Evolutionary conservation across 2,888 invertebrate genomes (phyloP).

Genomic region (Orthonychiurus folsomi): DNA sequence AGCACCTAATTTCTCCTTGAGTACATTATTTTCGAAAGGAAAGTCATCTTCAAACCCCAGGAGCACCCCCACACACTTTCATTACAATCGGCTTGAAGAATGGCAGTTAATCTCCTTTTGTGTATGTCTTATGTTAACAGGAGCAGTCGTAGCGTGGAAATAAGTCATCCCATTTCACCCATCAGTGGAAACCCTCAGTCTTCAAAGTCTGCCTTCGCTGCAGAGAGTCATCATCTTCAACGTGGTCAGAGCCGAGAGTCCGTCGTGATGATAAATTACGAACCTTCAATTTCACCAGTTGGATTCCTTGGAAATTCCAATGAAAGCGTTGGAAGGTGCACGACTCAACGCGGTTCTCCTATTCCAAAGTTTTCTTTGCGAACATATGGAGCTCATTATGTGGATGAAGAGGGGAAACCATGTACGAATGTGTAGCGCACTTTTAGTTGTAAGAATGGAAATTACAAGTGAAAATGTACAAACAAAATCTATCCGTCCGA

Average conservation of each 20-base stretch:
- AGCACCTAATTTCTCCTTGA: not conserved
- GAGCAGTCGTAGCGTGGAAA: slow-evolving; percentile 28
- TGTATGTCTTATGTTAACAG: slow-evolving; percentile 20
- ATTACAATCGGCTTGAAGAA: too few relatives aligned
- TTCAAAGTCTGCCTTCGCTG: slow-evolving; percentile 3
- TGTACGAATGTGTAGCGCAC: slow-evolving; percentile 14
- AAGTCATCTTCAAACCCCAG: not conserved
- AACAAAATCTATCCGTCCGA: not conserved
- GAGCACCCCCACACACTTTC: too few relatives aligned
- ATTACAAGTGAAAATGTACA: not conserved
- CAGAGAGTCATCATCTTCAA: slow-evolving; percentile 7
- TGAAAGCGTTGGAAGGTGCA: not conserved
- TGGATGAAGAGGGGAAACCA: slow-evolving; percentile 15
- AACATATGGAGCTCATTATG: slow-evolving; percentile 14
- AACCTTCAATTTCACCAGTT: slow-evolving; percentile 5
- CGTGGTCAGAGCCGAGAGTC: slow-evolving; percentile 8
- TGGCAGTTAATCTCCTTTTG: not conserved
- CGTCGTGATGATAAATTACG: slow-evolving; percentile 15
- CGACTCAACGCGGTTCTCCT: not conserved
- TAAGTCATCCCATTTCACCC: slow-evolving; percentile 32
- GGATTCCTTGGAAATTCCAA: not conserved
- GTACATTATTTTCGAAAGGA: not conserved
- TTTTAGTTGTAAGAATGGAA: too few relatives aligned
- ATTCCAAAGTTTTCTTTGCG: not conserved
- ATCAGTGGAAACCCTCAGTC: slow-evolving; percentile 9